Base-by-base conservation (phyloP, 2,113 vertebrate species). In the Caretta caretta region DNA sequence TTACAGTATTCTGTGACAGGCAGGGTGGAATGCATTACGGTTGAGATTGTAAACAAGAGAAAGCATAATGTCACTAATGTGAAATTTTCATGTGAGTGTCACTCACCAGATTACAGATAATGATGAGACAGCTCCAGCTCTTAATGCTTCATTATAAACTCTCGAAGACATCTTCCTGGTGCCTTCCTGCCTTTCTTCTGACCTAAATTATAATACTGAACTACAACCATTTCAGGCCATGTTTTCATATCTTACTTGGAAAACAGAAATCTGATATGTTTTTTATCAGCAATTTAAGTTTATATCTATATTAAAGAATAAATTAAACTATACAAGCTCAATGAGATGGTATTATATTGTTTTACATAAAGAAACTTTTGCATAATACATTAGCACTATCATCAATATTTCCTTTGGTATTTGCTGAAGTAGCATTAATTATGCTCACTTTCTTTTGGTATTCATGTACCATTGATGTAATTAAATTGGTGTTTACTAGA, bases 401-500 rank as follows among this genome's bases (percentile, higher is more conserved):
- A 90, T 89, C 89, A 96, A 56, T 95, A 97, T 83, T 88, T 93
- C 29, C 12, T 69, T 90, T 97, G 96, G 94, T 95, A 92, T 94
- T 93, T 96, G 88, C 96, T 95, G 92, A 97, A 97, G 65, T 27
- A 57, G 89, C 85, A 72, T 78, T 95, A 90, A 84, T 96, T 91
- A 59, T 1, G 1, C 72, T 80, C 84, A 27, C 94, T 95, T 94
- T 93, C 65, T 94, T 94, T 84, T 80, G 75, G 83, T 91, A 94
- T 95, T 97, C 97, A 95, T 94, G 96, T 97, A 94, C 85, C 88
- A 88, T 76, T 38, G 84, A 5, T 57, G 81, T 93, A 96, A 97
- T 97, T 95, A 95, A 97, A 88, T 90, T 94, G 75, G 92, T 83
- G 96, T 92, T 97, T 95, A 95, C 25, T 91, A 95, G 90, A 96